phyloP scores from a whole-genome alignment of 2,888 invertebrate genomes.

The Nasonia oneida region DNA sequence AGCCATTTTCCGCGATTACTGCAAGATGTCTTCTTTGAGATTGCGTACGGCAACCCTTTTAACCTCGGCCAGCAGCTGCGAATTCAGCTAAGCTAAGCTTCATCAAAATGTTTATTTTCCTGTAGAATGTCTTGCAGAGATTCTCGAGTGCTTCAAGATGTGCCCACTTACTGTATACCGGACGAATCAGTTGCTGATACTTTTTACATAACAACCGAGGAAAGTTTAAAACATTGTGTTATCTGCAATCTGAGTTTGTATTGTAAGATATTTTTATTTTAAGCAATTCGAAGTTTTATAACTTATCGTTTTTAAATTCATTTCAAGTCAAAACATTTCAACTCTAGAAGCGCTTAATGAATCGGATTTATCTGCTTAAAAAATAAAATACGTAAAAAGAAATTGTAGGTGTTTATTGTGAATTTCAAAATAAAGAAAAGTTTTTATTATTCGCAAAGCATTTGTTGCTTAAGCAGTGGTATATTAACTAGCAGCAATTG shows the following conservation, averaged over 20 bases:
- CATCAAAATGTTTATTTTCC: slow-evolving; percentile 28
- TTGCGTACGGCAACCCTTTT: slow-evolving; percentile 63
- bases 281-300: too few relatives aligned
- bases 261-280: background rate
- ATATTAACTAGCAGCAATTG: background rate
- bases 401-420: background rate
- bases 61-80: background rate
- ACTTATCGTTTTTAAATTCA: too few relatives aligned
- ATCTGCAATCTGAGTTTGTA: too few relatives aligned
- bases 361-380: too few relatives aligned
- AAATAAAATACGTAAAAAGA: too few relatives aligned
- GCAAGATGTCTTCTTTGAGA: slow-evolving; percentile 77
- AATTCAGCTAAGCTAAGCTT: background rate
- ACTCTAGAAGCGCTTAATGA: too few relatives aligned
- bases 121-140: background rate
- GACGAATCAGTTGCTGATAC: background rate
- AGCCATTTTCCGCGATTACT: slow-evolving; percentile 77
- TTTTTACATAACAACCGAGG: background rate
- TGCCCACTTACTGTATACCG: background rate
- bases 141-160: background rate
- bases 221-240: too few relatives aligned
- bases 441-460: slow-evolving; percentile 15
- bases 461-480: background rate
- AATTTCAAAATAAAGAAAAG: background rate
- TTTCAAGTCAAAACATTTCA: too few relatives aligned